These are phyloP conservation scores for Hemiscyllium ocellatum DNA, from an alignment of 2,113 vertebrate species.

Conservation along the genomic window DNA sequence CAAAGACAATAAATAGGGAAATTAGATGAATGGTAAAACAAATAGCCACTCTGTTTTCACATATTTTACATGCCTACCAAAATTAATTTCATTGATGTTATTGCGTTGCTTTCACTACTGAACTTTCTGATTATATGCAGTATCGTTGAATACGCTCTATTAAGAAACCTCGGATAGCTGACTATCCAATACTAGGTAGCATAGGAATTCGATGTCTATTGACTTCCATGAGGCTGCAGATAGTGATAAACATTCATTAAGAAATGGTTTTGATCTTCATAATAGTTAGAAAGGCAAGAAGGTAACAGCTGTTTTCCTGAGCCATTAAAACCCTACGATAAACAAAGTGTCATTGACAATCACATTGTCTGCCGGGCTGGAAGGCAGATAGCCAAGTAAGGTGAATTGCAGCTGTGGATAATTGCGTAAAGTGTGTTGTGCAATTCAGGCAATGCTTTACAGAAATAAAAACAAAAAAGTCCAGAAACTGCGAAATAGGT, in stretches of 20 bases:
- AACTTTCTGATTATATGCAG: neutral
- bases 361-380: neutral
- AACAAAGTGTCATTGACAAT: neutral
- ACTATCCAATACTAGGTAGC: neutral
- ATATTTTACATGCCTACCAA: neutral
- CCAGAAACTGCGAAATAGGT: neutral
- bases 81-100: neutral
- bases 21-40: neutral
- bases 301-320: neutral
- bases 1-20: neutral
- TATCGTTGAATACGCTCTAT: neutral
- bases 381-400: neutral
- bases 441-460: neutral
- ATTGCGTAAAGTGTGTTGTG: neutral
- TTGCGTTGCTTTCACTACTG: neutral
- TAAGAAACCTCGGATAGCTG: neutral
- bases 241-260: neutral
- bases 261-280: neutral
- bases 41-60: neutral
- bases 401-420: neutral
- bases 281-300: neutral
- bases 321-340: neutral
- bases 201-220: neutral
- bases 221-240: neutral
- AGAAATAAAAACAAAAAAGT: neutral